A percentile compares a stretch with the other conserved stretches of the same genome.
These are phyloP conservation scores for Oopsacas minuta DNA, from an alignment of 37 sponge, comb jelly and placozoan genomes.

Conservation along the genomic window DNA sequence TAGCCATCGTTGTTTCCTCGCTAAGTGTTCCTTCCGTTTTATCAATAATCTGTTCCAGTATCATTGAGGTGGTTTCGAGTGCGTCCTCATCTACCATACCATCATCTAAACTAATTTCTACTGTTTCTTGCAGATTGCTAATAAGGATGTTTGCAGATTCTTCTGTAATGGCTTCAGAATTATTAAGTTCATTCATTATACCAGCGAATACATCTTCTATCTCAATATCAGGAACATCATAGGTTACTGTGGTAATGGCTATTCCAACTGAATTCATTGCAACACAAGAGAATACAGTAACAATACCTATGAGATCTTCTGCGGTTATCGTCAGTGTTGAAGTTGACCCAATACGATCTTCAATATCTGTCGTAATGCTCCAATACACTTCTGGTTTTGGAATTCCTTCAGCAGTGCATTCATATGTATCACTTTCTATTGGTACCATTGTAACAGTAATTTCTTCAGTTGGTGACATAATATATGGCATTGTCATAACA, in stretches of 20 bases:
- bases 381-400: background rate
- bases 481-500: background rate
- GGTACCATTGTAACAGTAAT: background rate
- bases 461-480: background rate
- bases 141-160: background rate
- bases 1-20: background rate
- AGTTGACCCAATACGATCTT: background rate
- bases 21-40: slow-evolving; percentile 1
- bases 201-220: background rate
- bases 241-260: background rate
- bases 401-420: background rate
- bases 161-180: background rate
- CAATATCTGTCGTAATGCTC: background rate
- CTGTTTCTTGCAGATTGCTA: no score
- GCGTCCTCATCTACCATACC: background rate
- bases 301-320: background rate
- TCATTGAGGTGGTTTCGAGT: background rate
- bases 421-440: background rate
- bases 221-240: no score
- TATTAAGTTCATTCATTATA: background rate
- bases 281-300: background rate
- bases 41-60: background rate
- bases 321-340: background rate
- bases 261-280: background rate
- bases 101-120: no score